Conservation (phyloP, 2,113 vertebrate species). For the Ammospiza caudacuta region DNA sequence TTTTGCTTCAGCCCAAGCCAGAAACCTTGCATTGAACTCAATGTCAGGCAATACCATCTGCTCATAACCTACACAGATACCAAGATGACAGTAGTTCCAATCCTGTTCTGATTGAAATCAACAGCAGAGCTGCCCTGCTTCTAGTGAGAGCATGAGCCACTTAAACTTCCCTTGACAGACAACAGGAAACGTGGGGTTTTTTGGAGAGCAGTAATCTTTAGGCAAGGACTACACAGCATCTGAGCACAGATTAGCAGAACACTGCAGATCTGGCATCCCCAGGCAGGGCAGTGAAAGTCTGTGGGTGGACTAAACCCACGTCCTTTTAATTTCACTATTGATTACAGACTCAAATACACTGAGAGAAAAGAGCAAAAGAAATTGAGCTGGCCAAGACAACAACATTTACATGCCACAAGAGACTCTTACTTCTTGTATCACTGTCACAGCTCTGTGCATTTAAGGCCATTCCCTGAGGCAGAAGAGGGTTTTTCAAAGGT, state of each 20-base stretch:
- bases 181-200: background rate
- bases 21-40: background rate
- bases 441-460: background rate
- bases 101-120: background rate
- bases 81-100: background rate
- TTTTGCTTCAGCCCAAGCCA: background rate
- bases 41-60: background rate
- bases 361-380: slow-evolving; percentile 16
- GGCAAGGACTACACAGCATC: background rate
- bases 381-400: background rate
- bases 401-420: background rate
- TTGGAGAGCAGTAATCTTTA: background rate
- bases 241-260: background rate
- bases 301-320: slow-evolving; percentile 5
- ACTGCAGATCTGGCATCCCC: background rate
- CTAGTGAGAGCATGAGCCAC: background rate
- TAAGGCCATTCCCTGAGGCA: background rate
- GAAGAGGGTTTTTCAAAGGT: background rate
- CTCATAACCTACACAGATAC: background rate
- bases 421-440: background rate
- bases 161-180: background rate
- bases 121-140: background rate
- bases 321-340: slow-evolving; percentile 33
- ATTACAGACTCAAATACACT: background rate
- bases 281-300: background rate